Conservation (phyloP, 2,888 invertebrate species). For the Xestia ashworthii region DNA sequence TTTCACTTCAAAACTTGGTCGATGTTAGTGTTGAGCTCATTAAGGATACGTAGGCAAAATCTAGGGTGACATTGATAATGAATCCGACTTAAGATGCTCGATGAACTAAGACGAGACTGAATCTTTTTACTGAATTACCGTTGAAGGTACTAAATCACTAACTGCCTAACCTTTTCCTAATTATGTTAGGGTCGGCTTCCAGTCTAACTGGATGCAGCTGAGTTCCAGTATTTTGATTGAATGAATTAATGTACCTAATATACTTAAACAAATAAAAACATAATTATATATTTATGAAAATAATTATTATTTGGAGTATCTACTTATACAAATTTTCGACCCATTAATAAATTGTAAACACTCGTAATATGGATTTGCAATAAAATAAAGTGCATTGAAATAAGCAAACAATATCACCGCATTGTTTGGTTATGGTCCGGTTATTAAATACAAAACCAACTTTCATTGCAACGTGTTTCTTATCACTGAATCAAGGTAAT, state of each 20-base stretch:
- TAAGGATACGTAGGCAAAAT: neutral
- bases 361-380: no score
- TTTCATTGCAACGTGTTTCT: slow-evolving; percentile 24
- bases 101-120: no score
- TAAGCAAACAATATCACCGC: neutral
- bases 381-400: slow-evolving; percentile 4
- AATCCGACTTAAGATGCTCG: no score
- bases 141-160: neutral
- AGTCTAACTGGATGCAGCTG: no score
- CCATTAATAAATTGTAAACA: neutral
- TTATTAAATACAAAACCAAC: slow-evolving; percentile 16
- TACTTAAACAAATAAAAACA: neutral
- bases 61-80: no score
- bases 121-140: neutral
- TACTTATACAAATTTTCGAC: neutral
- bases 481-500: slow-evolving; percentile 7
- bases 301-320: neutral
- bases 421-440: slow-evolving; percentile 9
- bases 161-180: no score
- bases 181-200: no score
- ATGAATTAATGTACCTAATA: neutral
- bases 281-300: neutral
- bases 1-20: no score
- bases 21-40: neutral
- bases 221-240: no score